Conservation (phyloP, 2,888 invertebrate genomes). For the Heliconius charithonia region DNA sequence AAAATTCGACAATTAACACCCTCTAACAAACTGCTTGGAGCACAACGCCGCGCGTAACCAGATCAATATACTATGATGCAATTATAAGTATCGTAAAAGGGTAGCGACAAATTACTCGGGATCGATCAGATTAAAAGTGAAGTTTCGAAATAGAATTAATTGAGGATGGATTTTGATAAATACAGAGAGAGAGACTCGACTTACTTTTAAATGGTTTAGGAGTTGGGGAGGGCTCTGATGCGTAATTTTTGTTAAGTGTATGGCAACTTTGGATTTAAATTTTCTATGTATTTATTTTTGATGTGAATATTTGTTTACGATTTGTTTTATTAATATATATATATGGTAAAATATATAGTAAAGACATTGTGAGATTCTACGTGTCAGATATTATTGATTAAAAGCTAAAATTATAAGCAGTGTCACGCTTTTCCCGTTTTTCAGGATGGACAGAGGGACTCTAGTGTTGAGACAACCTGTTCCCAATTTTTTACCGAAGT, state of each 20-base stretch:
- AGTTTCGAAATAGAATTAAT: conserved; percentile 78
- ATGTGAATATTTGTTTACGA: neutral
- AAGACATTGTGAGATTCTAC: no score
- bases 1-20: conserved; percentile 47
- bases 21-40: conserved; percentile 46
- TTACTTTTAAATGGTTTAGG: conserved; percentile 48
- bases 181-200: conserved; percentile 48
- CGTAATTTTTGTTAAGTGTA: conserved; percentile 26
- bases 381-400: no score
- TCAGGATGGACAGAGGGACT: no score
- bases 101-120: conserved; percentile 59
- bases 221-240: conserved; percentile 23
- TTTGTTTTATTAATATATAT: neutral
- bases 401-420: no score
- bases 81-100: conserved; percentile 70
- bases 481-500: no score
- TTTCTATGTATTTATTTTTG: neutral
- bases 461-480: neutral
- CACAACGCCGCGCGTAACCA: conserved; percentile 57
- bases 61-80: conserved; percentile 77
- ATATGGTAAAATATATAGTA: neutral
- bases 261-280: conserved; percentile 4
- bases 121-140: conserved; percentile 78
- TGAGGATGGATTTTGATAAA: conserved; percentile 63
- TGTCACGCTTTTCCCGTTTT: no score